Base-by-base conservation (phyloP, 2,113 vertebrate genomes). In the Myocastor coypus region DNA sequence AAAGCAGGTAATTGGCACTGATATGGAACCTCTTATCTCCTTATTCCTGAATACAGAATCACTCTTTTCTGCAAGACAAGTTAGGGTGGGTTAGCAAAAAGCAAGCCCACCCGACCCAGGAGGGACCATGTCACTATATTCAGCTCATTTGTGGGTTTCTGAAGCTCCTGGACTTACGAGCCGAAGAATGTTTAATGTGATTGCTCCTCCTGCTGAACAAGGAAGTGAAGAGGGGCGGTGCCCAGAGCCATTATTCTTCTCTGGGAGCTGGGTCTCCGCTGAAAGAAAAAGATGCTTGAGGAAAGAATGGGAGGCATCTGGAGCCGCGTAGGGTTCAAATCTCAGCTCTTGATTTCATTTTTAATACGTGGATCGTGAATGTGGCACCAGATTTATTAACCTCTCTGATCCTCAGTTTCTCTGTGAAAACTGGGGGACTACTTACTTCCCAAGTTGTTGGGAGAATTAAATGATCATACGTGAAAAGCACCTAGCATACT, bases 201-300 rank as follows among this genome's bases (percentile, higher is more conserved):
- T 92, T 89, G 71, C 96, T 97, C 73, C 84, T 97, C 63, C 84
- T 97, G 97, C 97, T 96, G 93, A 98, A 97, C 81, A 94, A 87
- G 95, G 97, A 94, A 87, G 97, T 95, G 82, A 83, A 96, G 87
- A 12, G 14, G 34, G 66, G 32, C 24, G 30, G 42, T 75, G 28
- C 37, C 77, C 64, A 34, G 46, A 82, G 34, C 12, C 24, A 14
- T 69, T 89, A 57, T 66, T 94, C 64, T 85, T n/a, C 37, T 95
- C 32, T 13, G 1, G 95, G 86, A 84, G 80, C 32, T 42, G 22
- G 26, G 22, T 94, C 63, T 66, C 80, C 37, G 78, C 11, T 4
- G 7, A 40, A 69, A 94, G 92, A 77, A 30, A 91, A 30, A 50
- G 8, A 5, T 55, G 46, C 17, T 1, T 42, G 34, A 83, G 34